phyloP scores from a whole-genome alignment of 2,113 vertebrate species.

The Oncorhynchus tshawytscha region DNA sequence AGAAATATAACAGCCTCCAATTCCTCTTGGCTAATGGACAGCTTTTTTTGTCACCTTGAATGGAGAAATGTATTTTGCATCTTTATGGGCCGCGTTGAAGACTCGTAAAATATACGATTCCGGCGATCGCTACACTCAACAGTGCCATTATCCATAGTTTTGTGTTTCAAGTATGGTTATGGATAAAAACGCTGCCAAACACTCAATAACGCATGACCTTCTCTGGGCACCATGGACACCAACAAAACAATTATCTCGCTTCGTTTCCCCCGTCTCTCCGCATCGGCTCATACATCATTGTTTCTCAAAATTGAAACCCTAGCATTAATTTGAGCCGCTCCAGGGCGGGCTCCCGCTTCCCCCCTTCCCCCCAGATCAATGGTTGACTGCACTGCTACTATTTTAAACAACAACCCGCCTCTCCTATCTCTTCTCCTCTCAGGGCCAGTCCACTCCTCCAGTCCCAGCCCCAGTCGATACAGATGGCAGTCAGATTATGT shows the following conservation, averaged over 20 bases:
- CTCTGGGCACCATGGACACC: conserved; percentile 16
- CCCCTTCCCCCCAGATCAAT: conserved; percentile 45
- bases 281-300: conserved; percentile 39
- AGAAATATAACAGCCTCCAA: conserved; percentile 7
- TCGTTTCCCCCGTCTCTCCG: conserved; percentile 27
- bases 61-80: conserved; percentile 19
- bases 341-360: background rate
- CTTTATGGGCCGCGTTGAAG: conserved; percentile 14
- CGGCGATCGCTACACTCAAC: conserved; percentile 45
- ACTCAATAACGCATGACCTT: conserved; percentile 58
- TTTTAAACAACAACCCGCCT: conserved; percentile 30
- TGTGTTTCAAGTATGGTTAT: conserved; percentile 5
- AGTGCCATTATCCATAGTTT: conserved; percentile 24
- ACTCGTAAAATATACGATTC: conserved; percentile 20
- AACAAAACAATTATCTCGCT: conserved; percentile 46
- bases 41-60: conserved; percentile 15
- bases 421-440: conserved; percentile 14
- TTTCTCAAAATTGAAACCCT: conserved; percentile 56
- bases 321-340: conserved; percentile 13
- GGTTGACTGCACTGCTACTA: conserved; percentile 34
- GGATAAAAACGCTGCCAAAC: conserved; percentile 33
- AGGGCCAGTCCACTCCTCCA: conserved; percentile 14
- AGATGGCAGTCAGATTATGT: conserved; percentile 23
- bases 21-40: background rate
- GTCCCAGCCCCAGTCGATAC: conserved; percentile 29